Evolutionary conservation across 2,888 invertebrate genomes (phyloP), one percentile per base, ranked within the genome.

Genomic region (Diplolepis rosae): DNA sequence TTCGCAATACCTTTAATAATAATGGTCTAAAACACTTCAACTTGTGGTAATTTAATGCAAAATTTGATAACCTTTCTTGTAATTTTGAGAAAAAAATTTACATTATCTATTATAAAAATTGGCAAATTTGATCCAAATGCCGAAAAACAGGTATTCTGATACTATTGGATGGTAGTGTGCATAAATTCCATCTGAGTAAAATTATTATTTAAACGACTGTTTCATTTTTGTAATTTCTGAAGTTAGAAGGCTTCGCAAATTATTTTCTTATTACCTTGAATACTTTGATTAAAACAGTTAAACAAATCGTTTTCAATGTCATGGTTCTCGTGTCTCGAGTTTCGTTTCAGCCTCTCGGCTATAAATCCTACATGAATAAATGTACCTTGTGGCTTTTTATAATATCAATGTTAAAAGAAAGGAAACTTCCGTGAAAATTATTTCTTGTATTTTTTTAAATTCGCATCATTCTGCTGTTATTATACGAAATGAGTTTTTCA

Each of bases 341-440:
- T 61, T 61, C 61, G 27, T 61, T 61, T 61, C 39, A 42, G 39
- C 61, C 56, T 42, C 15, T 6, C n/a, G 61, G 61, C 39, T 24
- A 56, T 35, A 22, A 56, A 32, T 56, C 32, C 56, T 5, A 32
- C 13, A 15, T 42, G 4, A 7, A 15, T 18, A 32, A 6, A 28
- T 18, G 30, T 30, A 56, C 32, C 30, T 56, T 32, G 24, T 27
- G 27, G 32, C 56, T 56, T 56, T 22, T 56, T 13, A 32, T 56
- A 56, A 56, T 61, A n/a, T 9, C 2, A 45, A 24, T 24, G 3
- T 35, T 68, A 51, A 67, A 24, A 71, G 68, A 52, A 66, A 68
- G 68, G 30, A 73, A 71, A 74, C 42, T 70, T 76, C 69, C 75
- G 75, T 72, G 76, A 72, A 76, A 78, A 81, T 45, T 50, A 48